Percentiles rank a stretch among this genome's conserved stretches.
Evolutionary conservation across 2,113 vertebrate genomes (phyloP).

Genomic region (Cinclus cinclus): DNA sequence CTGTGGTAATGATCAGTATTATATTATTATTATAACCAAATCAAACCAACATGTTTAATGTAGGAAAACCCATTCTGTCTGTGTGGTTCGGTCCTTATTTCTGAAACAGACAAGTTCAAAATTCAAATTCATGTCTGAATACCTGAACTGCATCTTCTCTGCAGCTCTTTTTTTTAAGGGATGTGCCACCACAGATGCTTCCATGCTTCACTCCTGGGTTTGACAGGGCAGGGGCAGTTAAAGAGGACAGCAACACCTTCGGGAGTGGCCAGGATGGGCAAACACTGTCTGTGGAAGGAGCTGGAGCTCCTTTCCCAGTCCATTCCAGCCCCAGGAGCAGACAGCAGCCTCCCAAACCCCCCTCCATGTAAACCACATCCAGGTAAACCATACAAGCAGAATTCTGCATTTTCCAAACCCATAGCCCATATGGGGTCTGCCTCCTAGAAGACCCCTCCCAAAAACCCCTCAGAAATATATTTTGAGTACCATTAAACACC

Average conservation of each 20-base stretch:
- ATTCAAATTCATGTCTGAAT: background rate
- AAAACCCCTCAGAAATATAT: background rate
- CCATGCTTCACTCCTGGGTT: background rate
- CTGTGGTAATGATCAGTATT: background rate
- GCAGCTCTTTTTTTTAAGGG: background rate
- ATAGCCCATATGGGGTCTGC: fast-evolving
- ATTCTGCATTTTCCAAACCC: background rate
- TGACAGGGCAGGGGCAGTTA: background rate
- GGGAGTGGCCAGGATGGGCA: background rate
- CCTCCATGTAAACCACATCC: background rate
- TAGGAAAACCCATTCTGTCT: background rate
- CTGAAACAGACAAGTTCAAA: background rate
- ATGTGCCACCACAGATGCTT: fast-evolving
- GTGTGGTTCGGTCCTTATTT: background rate
- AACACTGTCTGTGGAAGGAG: fast-evolving
- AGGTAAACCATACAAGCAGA: fast-evolving
- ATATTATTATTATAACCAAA: background rate
- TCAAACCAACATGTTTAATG: background rate
- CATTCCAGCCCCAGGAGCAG: background rate
- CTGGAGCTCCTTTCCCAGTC: background rate
- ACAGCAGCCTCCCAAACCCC: background rate
- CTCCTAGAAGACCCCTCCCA: background rate
- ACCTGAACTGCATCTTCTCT: background rate
- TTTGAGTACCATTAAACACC: fast-evolving
- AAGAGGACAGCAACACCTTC: background rate